phyloP scores from a whole-genome alignment of 2,797 vertebrate genomes.

The Lithobates pipiens region DNA sequence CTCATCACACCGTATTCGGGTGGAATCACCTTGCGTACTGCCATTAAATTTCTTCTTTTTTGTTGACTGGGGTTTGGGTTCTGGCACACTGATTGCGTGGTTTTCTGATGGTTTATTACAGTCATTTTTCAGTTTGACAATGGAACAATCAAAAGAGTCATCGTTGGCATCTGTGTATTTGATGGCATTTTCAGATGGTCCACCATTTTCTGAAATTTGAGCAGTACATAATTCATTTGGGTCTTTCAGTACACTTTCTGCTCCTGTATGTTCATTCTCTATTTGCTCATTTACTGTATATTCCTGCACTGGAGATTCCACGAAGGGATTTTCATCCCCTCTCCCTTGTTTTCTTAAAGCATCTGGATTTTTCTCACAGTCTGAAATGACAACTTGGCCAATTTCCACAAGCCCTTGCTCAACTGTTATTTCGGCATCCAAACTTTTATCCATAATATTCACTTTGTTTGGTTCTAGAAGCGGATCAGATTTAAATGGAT shows the following conservation, averaged over 20 bases:
- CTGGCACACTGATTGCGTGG: conserved; percentile 61
- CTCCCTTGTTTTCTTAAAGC: conserved; percentile 10
- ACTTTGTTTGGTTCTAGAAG: background rate
- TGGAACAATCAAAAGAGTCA: conserved; percentile 88
- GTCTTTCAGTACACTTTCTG: conserved; percentile 61
- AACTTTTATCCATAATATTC: background rate
- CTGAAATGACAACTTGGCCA: conserved; percentile 40
- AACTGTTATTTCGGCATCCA: conserved; percentile 54
- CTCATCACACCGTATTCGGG: conserved; percentile 91
- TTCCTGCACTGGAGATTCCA: background rate
- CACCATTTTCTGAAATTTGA: conserved; percentile 49
- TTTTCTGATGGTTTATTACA: conserved; percentile 68
- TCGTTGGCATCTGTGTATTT: conserved; percentile 68
- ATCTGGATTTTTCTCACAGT: conserved; percentile 30
- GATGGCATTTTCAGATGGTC: conserved; percentile 68
- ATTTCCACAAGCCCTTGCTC: conserved; percentile 42
- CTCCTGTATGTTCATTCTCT: conserved; percentile 64
- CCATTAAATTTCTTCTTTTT: conserved; percentile 77
- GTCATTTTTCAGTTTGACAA: conserved; percentile 83
- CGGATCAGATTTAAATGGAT: too few species aligned
- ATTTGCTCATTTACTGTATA: conserved; percentile 60
- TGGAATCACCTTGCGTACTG: conserved; percentile 67
- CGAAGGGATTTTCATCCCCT: conserved; percentile 26
- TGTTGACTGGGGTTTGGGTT: conserved; percentile 57
- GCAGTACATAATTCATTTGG: conserved; percentile 67